phyloP scores from a whole-genome alignment of 2,888 invertebrate species.

The Chesias legatella region DNA sequence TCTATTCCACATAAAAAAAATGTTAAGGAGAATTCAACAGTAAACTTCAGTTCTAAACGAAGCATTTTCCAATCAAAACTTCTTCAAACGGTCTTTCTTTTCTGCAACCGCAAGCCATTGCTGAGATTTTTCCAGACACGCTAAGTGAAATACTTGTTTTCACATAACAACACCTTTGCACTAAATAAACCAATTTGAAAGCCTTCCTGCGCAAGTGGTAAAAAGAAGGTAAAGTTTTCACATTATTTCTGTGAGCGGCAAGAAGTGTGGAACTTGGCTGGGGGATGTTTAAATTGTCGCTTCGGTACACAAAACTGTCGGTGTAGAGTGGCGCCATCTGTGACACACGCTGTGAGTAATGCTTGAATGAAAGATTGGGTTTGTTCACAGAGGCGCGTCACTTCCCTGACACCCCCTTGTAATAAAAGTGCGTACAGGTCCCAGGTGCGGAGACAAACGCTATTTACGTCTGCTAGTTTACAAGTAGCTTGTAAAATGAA shows the following conservation, averaged over 20 bases:
- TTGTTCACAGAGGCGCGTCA: constrained; percentile 14
- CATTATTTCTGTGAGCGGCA: constrained; percentile 56
- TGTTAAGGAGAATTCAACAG: no score
- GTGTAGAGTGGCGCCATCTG: constrained; percentile 47
- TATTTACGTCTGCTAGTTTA: constrained; percentile 14
- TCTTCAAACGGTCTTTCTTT: not conserved
- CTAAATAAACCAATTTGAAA: constrained; percentile 50
- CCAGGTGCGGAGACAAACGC: constrained; percentile 14
- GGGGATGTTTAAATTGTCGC: constrained; percentile 57
- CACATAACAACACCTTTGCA: constrained; percentile 15
- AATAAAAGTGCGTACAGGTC: constrained; percentile 21
- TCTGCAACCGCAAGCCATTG: not conserved
- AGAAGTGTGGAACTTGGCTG: constrained; percentile 53
- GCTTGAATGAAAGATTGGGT: constrained; percentile 38
- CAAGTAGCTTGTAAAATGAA: constrained; percentile 13
- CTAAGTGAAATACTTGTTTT: constrained; percentile 4
- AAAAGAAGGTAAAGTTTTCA: constrained; percentile 56
- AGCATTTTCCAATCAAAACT: no score
- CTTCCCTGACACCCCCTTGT: constrained; percentile 12
- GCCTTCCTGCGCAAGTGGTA: constrained; percentile 37
- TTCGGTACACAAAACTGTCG: constrained; percentile 43
- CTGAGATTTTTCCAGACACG: not conserved
- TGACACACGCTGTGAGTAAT: constrained; percentile 41
- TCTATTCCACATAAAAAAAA: no score
- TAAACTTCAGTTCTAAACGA: no score